These are phyloP conservation scores for Trigoniulus corallinus DNA, from an alignment of 1,140 invertebrate genomes.

Conservation along the genomic window DNA sequence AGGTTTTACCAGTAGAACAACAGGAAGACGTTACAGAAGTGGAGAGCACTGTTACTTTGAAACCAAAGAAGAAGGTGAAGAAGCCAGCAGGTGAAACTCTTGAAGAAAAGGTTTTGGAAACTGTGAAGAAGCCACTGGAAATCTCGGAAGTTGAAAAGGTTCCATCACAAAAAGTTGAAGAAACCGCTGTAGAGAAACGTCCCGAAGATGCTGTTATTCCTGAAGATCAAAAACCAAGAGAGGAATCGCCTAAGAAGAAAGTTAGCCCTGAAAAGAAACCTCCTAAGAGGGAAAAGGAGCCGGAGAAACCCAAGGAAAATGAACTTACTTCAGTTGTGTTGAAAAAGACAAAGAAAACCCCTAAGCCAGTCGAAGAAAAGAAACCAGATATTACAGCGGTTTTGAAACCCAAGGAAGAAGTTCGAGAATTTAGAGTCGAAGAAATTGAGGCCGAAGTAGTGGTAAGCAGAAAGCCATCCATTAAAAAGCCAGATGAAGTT, in stretches of 20 bases:
- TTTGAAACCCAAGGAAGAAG: not conserved
- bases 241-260: not conserved
- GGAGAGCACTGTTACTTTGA: not conserved
- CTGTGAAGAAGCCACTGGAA: no score
- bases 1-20: not conserved
- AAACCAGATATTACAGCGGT: not conserved
- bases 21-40: not conserved
- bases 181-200: no score
- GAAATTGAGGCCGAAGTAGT: not conserved
- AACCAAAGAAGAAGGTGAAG: not conserved
- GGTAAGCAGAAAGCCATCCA: not conserved
- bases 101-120: not conserved
- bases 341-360: not conserved
- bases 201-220: no score
- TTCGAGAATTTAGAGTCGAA: not conserved
- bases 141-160: no score
- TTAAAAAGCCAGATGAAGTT: no score
- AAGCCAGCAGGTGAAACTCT: no score
- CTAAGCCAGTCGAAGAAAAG: not conserved
- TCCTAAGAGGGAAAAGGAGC: not conserved
- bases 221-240: no score
- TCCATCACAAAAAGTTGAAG: no score
- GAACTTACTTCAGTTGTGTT: not conserved
- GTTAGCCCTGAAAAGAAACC: not conserved
- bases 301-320: not conserved